Conservation (phyloP, 2,797 vertebrate species). For the Anableps anableps region DNA sequence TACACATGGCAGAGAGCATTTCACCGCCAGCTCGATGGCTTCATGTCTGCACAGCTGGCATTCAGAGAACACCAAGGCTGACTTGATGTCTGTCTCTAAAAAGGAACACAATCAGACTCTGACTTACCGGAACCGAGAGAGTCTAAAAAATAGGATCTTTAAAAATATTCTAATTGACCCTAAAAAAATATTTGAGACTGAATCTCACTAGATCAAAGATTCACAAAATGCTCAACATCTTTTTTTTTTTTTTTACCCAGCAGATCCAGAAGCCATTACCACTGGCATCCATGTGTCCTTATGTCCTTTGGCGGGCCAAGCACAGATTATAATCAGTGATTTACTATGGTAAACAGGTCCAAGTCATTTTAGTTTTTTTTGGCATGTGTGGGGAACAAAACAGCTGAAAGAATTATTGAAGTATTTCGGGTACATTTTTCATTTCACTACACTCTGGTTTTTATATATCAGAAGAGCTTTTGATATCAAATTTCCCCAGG, state of each 20-base stretch:
- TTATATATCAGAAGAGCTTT: slow-evolving; percentile 29
- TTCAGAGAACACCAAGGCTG: slow-evolving; percentile 57
- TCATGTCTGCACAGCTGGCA: slow-evolving; percentile 38
- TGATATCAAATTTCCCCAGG: slow-evolving; percentile 24
- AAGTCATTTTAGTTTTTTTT: slow-evolving; percentile 52
- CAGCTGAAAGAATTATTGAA: slow-evolving; percentile 51
- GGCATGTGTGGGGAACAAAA: slow-evolving; percentile 45
- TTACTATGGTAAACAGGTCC: slow-evolving; percentile 37
- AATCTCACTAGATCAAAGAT: slow-evolving; percentile 31
- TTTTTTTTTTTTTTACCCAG: slow-evolving; percentile 24
- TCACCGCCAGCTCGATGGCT: slow-evolving; percentile 23
- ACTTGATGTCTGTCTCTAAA: slow-evolving; percentile 54
- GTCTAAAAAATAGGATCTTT: not conserved
- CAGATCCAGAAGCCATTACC: slow-evolving; percentile 45
- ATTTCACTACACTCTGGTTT: slow-evolving; percentile 18
- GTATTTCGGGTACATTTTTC: slow-evolving; percentile 30
- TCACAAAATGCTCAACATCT: slow-evolving; percentile 37
- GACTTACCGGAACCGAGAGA: slow-evolving; percentile 64
- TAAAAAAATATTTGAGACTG: not conserved
- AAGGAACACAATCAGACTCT: slow-evolving; percentile 72
- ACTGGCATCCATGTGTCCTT: not conserved
- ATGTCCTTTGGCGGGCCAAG: slow-evolving; percentile 37
- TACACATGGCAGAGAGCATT: slow-evolving; percentile 32
- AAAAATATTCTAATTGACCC: not conserved
- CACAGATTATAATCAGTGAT: slow-evolving; percentile 58